phyloP scores from a whole-genome alignment of 2,113 vertebrate genomes.

The Hemiscyllium ocellatum region DNA sequence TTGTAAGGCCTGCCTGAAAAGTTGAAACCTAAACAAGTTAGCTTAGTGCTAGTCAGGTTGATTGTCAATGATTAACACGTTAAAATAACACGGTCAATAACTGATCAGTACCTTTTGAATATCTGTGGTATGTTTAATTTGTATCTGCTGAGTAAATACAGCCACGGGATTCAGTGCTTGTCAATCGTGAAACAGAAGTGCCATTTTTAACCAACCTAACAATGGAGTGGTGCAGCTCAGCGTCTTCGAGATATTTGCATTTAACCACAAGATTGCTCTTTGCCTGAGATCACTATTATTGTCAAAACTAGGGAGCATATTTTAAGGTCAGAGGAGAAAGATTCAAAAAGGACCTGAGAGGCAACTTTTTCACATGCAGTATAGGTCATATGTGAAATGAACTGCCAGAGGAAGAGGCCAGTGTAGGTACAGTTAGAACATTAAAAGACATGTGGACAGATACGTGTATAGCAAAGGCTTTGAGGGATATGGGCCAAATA shows the following conservation, averaged over 20 bases:
- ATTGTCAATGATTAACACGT: neutral
- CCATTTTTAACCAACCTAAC: neutral
- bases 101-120: neutral
- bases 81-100: neutral
- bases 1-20: neutral
- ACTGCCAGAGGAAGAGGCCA: too few species aligned
- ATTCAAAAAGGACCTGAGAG: too few species aligned
- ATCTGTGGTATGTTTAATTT: neutral
- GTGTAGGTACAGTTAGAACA: too few species aligned
- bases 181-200: neutral
- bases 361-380: too few species aligned
- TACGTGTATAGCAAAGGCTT: too few species aligned
- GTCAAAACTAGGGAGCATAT: too few species aligned
- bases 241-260: neutral
- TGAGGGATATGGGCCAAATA: too few species aligned
- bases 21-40: neutral
- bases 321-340: too few species aligned
- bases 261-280: neutral
- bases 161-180: neutral
- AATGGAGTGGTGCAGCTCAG: neutral
- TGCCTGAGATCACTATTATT: neutral
- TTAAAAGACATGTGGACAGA: too few species aligned
- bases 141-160: neutral
- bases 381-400: too few species aligned
- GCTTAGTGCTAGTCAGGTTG: neutral